Percentiles rank a stretch among this genome's conserved stretches.
Evolutionary conservation across 2,797 vertebrate genomes (phyloP).

Genomic region (Microcaecilia unicolor): DNA sequence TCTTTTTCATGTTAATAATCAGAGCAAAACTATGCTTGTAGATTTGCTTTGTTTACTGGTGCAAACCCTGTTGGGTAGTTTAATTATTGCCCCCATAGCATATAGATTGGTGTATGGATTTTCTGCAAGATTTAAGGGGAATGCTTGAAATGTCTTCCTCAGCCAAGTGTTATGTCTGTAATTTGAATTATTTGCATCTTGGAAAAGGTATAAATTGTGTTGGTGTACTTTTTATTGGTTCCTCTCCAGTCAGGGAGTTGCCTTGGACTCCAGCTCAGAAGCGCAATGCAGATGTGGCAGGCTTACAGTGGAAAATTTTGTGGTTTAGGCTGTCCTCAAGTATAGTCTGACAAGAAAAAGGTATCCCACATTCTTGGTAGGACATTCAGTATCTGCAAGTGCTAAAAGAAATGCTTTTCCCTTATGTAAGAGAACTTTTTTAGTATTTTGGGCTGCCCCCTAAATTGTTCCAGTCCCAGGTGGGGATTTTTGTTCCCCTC

Average conservation of each 20-base stretch:
- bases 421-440: constrained; percentile 6
- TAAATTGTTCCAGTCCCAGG: constrained; percentile 3
- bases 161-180: constrained; percentile 49
- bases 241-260: constrained; percentile 45
- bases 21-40: too few species aligned
- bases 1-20: too few species aligned
- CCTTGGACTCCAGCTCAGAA: constrained; percentile 53
- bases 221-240: constrained; percentile 44
- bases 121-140: constrained; percentile 43
- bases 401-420: constrained; percentile 23
- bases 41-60: too few species aligned
- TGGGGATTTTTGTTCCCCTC: neutral
- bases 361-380: constrained; percentile 53
- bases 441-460: constrained; percentile 14
- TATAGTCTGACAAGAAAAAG: constrained; percentile 42
- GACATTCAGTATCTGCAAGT: constrained; percentile 18
- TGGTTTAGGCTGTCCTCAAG: constrained; percentile 62
- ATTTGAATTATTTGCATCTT: constrained; percentile 57
- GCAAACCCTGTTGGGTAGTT: too few species aligned
- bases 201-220: constrained; percentile 56
- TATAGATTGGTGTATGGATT: too few species aligned
- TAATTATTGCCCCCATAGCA: too few species aligned
- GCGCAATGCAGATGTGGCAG: constrained; percentile 67
- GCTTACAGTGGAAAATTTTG: constrained; percentile 72
- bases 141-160: constrained; percentile 55